phyloP scores from a whole-genome alignment of 2,888 invertebrate genomes.

The Caenorhabditis wallacei region DNA sequence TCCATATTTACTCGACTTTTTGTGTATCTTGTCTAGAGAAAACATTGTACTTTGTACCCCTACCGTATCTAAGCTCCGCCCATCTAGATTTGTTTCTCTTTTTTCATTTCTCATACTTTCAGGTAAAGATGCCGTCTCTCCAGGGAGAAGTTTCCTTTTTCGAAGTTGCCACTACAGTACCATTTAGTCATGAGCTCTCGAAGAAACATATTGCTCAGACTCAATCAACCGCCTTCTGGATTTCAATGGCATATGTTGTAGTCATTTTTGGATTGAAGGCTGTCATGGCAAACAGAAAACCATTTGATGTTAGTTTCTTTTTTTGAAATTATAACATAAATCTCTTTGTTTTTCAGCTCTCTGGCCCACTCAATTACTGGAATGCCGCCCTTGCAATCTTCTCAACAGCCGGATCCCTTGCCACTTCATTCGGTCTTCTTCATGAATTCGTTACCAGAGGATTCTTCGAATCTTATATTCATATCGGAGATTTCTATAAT shows the following conservation, averaged over 20 bases:
- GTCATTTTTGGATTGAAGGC: slow-evolving; percentile 80
- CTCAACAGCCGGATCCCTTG: slow-evolving; percentile 77
- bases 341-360: slow-evolving; percentile 65
- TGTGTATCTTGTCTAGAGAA: slow-evolving; percentile 21
- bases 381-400: slow-evolving; percentile 80
- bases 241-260: slow-evolving; percentile 79
- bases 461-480: slow-evolving; percentile 70
- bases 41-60: slow-evolving; percentile 50
- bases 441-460: slow-evolving; percentile 68
- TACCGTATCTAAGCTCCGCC: slow-evolving; percentile 27
- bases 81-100: background rate
- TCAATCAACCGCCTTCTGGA: slow-evolving; percentile 70
- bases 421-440: slow-evolving; percentile 72
- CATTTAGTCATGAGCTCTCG: slow-evolving; percentile 73
- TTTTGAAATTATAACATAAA: background rate
- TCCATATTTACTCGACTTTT: slow-evolving; percentile 31
- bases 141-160: slow-evolving; percentile 65
- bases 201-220: slow-evolving; percentile 70
- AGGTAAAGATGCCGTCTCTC: slow-evolving; percentile 36
- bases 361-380: slow-evolving; percentile 78
- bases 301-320: slow-evolving; percentile 72
- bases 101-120: slow-evolving; percentile 3
- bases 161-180: slow-evolving; percentile 65
- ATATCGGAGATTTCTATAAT: slow-evolving; percentile 70
- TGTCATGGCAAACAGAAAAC: slow-evolving; percentile 78